phyloP scores from a whole-genome alignment of 2,888 invertebrate species.

The Nephrotoma guestfalica region DNA sequence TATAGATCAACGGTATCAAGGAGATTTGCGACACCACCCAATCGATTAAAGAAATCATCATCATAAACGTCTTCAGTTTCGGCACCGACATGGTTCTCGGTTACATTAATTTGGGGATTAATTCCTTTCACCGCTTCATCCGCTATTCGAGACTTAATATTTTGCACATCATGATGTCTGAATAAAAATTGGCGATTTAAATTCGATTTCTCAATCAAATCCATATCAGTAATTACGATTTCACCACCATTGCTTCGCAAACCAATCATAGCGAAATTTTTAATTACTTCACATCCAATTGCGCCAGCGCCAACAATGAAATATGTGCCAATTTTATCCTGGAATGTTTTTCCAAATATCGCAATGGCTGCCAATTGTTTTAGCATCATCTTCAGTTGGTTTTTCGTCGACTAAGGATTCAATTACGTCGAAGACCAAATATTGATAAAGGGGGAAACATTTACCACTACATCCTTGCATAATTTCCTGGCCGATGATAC shows the following conservation, averaged over 20 bases:
- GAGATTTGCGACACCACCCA: slow-evolving; percentile 95
- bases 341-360: slow-evolving; percentile 84
- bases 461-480: slow-evolving; percentile 97
- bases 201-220: slow-evolving; percentile 96
- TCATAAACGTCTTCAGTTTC: slow-evolving; percentile 92
- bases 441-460: slow-evolving; percentile 85
- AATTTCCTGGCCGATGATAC: slow-evolving; percentile 96
- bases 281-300: slow-evolving; percentile 92
- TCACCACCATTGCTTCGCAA: slow-evolving; percentile 54
- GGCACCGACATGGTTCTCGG: slow-evolving; percentile 80
- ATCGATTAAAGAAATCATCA: slow-evolving; percentile 81
- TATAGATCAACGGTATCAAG: slow-evolving; percentile 97
- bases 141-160: slow-evolving; percentile 82
- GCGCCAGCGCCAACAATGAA: slow-evolving; percentile 67
- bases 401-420: slow-evolving; percentile 76
- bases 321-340: slow-evolving; percentile 57
- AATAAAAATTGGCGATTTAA: slow-evolving; percentile 97
- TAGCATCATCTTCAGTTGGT: slow-evolving; percentile 58
- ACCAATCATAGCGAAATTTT: slow-evolving; percentile 99
- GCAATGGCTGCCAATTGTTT: slow-evolving; percentile 57
- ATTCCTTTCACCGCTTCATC: slow-evolving; percentile 71
- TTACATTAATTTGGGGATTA: slow-evolving; percentile 66
- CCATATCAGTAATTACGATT: slow-evolving; percentile 95
- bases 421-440: slow-evolving; percentile 89
- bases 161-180: slow-evolving; percentile 84